phyloP scores from a whole-genome alignment of 2,888 invertebrate species.

The Himalopsyche tibetana region DNA sequence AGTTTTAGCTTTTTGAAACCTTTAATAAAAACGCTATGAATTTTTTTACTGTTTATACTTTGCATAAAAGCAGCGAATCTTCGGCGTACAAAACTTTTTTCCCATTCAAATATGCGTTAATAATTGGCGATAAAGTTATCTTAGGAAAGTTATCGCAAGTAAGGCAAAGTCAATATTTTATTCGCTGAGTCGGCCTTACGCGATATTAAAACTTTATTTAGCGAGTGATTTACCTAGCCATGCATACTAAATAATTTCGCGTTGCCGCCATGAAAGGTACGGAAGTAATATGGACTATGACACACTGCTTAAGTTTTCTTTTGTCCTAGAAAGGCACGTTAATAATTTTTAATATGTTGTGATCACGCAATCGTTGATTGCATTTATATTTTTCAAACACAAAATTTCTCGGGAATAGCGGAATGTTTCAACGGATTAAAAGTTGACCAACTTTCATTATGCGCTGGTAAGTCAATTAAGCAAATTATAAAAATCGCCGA shows the following conservation, averaged over 20 bases:
- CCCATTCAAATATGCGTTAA: conserved; percentile 39
- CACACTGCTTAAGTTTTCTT: neutral
- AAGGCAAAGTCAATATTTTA: conserved; percentile 41
- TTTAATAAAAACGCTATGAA: conserved; percentile 43
- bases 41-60: conserved; percentile 29
- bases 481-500: too few species aligned
- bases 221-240: conserved; percentile 36
- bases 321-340: neutral
- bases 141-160: neutral
- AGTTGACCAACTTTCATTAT: neutral
- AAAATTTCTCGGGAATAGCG: neutral
- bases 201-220: conserved; percentile 42
- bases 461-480: too few species aligned
- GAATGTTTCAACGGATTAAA: neutral
- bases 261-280: neutral
- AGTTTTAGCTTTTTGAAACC: conserved; percentile 14
- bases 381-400: neutral
- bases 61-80: conserved; percentile 3
- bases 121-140: conserved; percentile 40
- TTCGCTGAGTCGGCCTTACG: conserved; percentile 16
- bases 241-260: conserved; percentile 4
- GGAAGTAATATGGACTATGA: conserved; percentile 19
- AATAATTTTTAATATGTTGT: neutral
- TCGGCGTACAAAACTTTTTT: conserved; percentile 2
- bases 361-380: neutral